These are phyloP conservation scores for Antennarius maculatus DNA, from an alignment of 2,797 vertebrate species.

Conservation along the genomic window DNA sequence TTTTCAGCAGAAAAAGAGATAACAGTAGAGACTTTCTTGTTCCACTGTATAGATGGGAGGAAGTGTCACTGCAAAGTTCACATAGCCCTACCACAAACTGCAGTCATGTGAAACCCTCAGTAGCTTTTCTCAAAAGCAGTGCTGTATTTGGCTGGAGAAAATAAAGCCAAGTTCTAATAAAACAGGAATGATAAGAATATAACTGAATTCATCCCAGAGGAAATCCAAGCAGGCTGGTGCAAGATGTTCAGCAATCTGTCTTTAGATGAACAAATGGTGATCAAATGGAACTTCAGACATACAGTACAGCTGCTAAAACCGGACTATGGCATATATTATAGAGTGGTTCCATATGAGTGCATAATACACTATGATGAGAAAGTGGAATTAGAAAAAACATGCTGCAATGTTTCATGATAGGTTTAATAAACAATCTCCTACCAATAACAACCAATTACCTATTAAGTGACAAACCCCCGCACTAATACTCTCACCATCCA, in stretches of 20 bases:
- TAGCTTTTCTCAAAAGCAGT: conserved; percentile 13
- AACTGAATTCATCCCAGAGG: conserved; percentile 21
- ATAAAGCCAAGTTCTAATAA: conserved; percentile 20
- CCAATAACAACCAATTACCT: too few relatives aligned
- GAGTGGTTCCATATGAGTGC: background rate
- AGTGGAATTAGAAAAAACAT: background rate
- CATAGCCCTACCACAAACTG: background rate
- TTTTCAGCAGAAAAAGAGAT: conserved; percentile 11
- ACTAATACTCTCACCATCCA: background rate
- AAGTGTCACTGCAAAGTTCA: conserved; percentile 5
- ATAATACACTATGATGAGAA: background rate
- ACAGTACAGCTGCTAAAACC: conserved; percentile 17
- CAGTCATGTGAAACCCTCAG: background rate
- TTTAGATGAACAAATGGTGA: conserved; percentile 28
- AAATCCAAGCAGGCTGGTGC: conserved; percentile 29
- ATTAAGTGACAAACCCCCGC: background rate
- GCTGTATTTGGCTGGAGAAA: conserved; percentile 6
- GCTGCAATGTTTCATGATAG: too few relatives aligned
- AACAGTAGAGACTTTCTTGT: background rate
- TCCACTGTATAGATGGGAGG: conserved; percentile 1
- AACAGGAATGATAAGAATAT: conserved; percentile 26
- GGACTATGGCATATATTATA: background rate
- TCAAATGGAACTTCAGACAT: conserved; percentile 19
- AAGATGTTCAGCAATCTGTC: conserved; percentile 34
- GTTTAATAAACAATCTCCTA: too few relatives aligned